phyloP scores from a whole-genome alignment of 2,797 vertebrate species.

The Benthosema pterotum region DNA sequence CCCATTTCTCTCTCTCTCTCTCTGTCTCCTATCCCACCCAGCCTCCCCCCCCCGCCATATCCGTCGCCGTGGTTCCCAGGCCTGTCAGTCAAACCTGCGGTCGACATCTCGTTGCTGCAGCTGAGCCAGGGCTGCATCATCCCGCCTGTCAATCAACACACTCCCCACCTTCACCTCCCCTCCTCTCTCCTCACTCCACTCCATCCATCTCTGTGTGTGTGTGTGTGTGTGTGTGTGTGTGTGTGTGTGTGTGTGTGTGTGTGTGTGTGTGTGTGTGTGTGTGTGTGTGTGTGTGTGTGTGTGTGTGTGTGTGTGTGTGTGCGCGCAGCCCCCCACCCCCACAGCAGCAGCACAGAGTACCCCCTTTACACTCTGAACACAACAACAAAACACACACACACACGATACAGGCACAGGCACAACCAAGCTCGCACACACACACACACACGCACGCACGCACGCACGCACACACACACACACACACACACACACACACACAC shows the following conservation, averaged over 20 bases:
- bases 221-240: background rate
- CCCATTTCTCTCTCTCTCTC: background rate
- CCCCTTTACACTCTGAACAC: conserved; percentile 51
- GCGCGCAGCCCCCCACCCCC: conserved; percentile 5
- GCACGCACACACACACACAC: too few species aligned
- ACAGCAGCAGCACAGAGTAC: conserved; percentile 55
- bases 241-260: too few species aligned
- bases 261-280: too few species aligned
- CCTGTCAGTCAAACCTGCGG: conserved; percentile 84
- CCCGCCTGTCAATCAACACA: conserved; percentile 86
- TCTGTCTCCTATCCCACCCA: background rate
- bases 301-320: conserved; percentile 19
- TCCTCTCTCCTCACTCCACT: conserved; percentile 39
- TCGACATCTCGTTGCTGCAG: conserved; percentile 86
- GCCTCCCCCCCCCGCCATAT: conserved; percentile 44
- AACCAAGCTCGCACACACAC: too few species aligned
- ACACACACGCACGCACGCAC: conserved; percentile 36
- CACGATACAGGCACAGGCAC: background rate
- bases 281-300: conserved; percentile 34
- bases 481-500: conserved; percentile 20
- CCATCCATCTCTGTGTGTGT: conserved; percentile 64
- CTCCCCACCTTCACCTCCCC: conserved; percentile 61
- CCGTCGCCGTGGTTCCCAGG: conserved; percentile 65
- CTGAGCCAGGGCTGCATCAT: conserved; percentile 85
- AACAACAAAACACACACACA: background rate